Base-by-base conservation (phyloP, 2,113 vertebrate genomes). In the Xyrauchen texanus region DNA sequence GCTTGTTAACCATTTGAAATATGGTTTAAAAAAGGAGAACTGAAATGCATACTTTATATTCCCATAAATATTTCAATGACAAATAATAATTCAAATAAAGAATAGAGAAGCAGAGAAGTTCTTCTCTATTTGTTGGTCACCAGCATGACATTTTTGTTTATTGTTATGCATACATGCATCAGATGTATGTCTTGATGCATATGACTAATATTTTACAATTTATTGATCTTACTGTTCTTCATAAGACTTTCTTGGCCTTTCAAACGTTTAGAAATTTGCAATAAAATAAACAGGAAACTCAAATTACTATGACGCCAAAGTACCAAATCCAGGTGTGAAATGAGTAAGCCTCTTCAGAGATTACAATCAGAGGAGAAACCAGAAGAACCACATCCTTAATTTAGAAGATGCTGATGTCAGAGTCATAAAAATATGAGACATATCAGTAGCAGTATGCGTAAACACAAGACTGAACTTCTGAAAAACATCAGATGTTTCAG, bases 331-430 rank as follows among this genome's bases (percentile, higher is more conserved):
- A 42, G 45, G 55, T 47, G 73, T 84, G 81, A 86, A 88, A 88
- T 89, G 87, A 91, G 81, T 90, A 87, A 87, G 46, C 79, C 82
- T 76, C 72, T 81, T 79, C 64, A 83, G 79, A 87, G 84, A 87
- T 85, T 81, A 60, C 44, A 76, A 87, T 87, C 85, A 74, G 81
- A 84, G 66, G 15, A 86, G 85, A 87, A 86, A 81, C 79, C 72
- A 69, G 55, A 80, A 82, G 83, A 85, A 81, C 83, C 80, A 79
- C 83, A 87, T 79, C 80, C 75, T 65, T 65, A 6, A 15, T 81
- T 67, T 85, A 79, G 12, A 8, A 2, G 10, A 15, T 47, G 49
- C 71, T 70, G 21, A 75, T 80, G 77, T 85, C 15, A 72, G 60
- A 85, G 7, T 49, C 13, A 78, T 77, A 58, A 79, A 72, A 16